These are phyloP conservation scores for Coryphaenoides rupestris DNA, from an alignment of 2,113 vertebrate genomes.

Conservation along the genomic window DNA sequence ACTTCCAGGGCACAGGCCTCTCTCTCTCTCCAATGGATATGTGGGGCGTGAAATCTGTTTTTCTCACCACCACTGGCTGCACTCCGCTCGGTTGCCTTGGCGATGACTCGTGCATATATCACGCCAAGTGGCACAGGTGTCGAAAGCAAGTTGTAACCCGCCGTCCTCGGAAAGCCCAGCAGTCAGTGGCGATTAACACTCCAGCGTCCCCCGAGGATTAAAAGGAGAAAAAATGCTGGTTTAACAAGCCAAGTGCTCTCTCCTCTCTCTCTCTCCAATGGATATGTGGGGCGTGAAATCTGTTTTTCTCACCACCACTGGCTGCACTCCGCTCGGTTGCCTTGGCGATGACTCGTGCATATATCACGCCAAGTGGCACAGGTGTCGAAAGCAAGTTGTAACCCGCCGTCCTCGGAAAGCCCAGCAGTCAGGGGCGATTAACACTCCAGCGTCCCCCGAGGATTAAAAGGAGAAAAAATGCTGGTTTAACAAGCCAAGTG, in stretches of 20 bases:
- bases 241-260: too few relatives aligned
- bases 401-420: not conserved
- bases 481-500: too few relatives aligned
- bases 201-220: too few relatives aligned
- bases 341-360: slow-evolving; percentile 1
- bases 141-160: not conserved
- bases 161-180: too few relatives aligned
- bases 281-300: slow-evolving; percentile 11
- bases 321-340: not conserved
- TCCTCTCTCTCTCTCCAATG: too few relatives aligned
- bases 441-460: not conserved
- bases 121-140: slow-evolving; percentile 5
- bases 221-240: too few relatives aligned
- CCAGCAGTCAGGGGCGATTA: not conserved
- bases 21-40: too few relatives aligned
- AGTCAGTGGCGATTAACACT: too few relatives aligned
- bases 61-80: not conserved
- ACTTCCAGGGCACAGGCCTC: not conserved
- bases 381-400: slow-evolving; percentile 2
- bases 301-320: not conserved
- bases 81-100: not conserved
- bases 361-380: not conserved
- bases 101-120: slow-evolving; percentile 3
- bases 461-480: not conserved
- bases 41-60: slow-evolving; percentile 5